Evolutionary conservation across 2,888 invertebrate species (phyloP), one percentile per base, ranked within the genome.

Genomic region (Phyto melanocephala): DNA sequence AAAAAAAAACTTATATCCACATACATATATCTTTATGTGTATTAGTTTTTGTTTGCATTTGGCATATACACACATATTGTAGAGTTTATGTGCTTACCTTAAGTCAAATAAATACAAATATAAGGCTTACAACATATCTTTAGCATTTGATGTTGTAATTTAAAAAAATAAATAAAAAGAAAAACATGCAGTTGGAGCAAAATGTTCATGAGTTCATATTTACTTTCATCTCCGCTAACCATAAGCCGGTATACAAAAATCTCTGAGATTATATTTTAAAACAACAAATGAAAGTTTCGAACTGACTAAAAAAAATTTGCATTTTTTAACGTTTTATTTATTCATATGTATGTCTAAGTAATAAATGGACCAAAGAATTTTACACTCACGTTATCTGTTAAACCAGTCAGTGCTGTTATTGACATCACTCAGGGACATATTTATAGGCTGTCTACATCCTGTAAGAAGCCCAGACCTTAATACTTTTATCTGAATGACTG

Each of bases 61-160:
- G 56, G 33, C 28, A 56, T 17, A 3, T 11, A 33, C 33, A 56
- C 28, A 33, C 33, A 56, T n/a, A 17, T 8, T 28, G 17, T 33
- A 10, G 10, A 54, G 10, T 17, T 10, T 15, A 17, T 15, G 20
- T 40, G 22, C 13, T 58, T 60, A 1, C 37, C 15, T 56, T 42
- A 58, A 45, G 42, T 70, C 45, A 56, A 56, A 70, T 70, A 70
- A 56, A 70, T 58, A 40, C 42, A 58, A 70, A 70, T 33, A 70
- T 58, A 35, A 65, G 20, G 33, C 8, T 42, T 6, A 28, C 3
- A 28, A 6, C 6, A 24, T 54, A 54, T 70, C 58, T 33, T 33
- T 10, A 45, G 28, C 56, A 56, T 37, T 24, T 28, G 28, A 45
- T 70, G 45, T n/a, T n/a, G n/a, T n/a, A n/a, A n/a, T n/a, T n/a